Base-by-base conservation (phyloP, 1,140 invertebrate species). In the Drosophila nigrodunni region DNA sequence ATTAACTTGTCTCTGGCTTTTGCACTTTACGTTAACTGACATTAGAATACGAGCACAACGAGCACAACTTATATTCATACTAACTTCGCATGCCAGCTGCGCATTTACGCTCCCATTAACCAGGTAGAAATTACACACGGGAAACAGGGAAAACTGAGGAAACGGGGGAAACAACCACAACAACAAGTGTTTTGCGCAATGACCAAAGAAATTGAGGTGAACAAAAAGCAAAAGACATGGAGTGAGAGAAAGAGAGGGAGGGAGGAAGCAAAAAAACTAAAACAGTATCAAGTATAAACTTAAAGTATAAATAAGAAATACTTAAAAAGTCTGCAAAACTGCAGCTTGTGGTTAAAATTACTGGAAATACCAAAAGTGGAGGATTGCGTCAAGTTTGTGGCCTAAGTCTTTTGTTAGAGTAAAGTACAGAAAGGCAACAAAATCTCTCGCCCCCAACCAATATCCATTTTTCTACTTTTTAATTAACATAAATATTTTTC, bases 31-130 rank as follows among this genome's bases (percentile, higher is more conserved):
- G 79, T 88, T 64, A 59, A 77, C 83, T 80, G 83, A 83, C 83
- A 77, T 88, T 80, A 87, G 83, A 77, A 80, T 77, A 74, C 59
- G 74, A 58, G 18, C 18, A 21, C 18, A 21, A 57, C 80, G 80
- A 75, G 72, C 75, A 78, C 52, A 74, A 71, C 43, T 64, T 50
- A 61, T 60, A 60, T 73, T 39, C 41, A 35, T 69, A 86, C 76
- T 74, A 78, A 77, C 85, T 83, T 88, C 77, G 71, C 85, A 87
- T 80, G 85, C 83, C 80, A 88, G 83, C 74, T 87, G 83, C 77
- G 83, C 83, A 87, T 88, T 87, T 87, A 87, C 83, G 83, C 83
- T 87, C 83, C 83, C 83, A 87, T 87, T 87, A 87, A 80, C 83
- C 80, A 81, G 69, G 65, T 74, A 77, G 77, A 83, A 87, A 83